A percentile compares a stretch with the other conserved stretches of the same genome.
Conservation (phyloP, 2,113 vertebrate genomes). For the Pelodiscus sinensis region DNA sequence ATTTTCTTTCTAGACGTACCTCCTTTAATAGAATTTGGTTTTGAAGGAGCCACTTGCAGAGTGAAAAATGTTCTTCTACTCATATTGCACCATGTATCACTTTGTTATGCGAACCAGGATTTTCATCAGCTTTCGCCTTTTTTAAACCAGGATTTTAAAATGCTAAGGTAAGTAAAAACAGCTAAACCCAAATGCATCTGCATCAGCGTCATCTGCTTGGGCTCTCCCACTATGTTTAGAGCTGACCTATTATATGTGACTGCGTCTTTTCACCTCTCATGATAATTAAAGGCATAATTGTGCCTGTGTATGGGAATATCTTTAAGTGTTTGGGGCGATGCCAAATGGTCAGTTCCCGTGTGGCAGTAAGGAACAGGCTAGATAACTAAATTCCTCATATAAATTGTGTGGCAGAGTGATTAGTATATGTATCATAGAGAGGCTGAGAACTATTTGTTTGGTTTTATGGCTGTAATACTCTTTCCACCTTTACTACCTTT, state of each 20-base stretch:
- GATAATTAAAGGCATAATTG: neutral
- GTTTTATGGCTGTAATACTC: neutral
- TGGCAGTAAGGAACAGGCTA: neutral
- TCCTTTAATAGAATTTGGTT: neutral
- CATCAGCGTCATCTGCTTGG: neutral
- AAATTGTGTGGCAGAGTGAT: neutral
- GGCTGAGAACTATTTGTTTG: neutral
- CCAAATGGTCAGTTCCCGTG: neutral
- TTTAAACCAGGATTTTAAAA: neutral
- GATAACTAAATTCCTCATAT: neutral
- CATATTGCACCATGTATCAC: neutral
- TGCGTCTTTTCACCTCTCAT: neutral
- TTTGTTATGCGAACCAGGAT: neutral
- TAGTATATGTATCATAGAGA: neutral
- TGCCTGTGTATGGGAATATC: neutral
- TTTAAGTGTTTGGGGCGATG: neutral
- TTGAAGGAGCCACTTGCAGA: neutral
- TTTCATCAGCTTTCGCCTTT: neutral
- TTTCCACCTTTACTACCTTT: neutral
- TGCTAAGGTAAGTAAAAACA: neutral
- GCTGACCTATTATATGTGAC: rapidly evolving
- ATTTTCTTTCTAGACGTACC: neutral
- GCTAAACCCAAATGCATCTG: neutral
- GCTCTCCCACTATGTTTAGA: neutral
- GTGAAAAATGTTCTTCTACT: neutral